Evolutionary conservation across 2,888 invertebrate species (phyloP).

Genomic region (Neoscelio sp.): DNA sequence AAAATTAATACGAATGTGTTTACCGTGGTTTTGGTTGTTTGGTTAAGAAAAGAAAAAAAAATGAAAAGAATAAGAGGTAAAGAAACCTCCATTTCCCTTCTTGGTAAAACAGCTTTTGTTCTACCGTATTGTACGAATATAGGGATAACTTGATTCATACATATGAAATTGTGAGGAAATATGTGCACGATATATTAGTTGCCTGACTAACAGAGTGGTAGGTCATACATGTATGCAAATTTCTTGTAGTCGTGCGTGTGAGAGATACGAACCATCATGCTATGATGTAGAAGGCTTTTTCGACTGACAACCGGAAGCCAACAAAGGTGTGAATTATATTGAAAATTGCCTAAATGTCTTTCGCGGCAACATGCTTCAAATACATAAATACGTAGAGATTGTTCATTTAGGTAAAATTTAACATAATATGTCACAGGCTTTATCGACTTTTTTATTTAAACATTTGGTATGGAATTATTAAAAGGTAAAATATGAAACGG

Average conservation of each 20-base stretch:
- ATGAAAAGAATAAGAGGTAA: constrained; percentile 42
- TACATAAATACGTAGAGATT: neutral
- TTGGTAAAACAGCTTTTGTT: constrained; percentile 49
- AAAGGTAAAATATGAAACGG: constrained; percentile 1
- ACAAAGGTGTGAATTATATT: constrained; percentile 61
- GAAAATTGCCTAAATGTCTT: constrained; percentile 33
- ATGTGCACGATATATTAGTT: constrained; percentile 37
- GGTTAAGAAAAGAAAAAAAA: constrained; percentile 21
- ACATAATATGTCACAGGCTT: too few relatives aligned
- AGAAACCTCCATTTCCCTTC: constrained; percentile 69
- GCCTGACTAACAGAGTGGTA: constrained; percentile 26
- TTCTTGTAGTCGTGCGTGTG: constrained; percentile 26
- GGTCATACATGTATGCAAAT: constrained; percentile 54
- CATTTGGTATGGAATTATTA: too few relatives aligned
- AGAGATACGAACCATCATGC: constrained; percentile 35
- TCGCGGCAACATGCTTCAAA: constrained; percentile 12
- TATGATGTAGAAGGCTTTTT: constrained; percentile 22
- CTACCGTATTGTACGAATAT: constrained; percentile 39
- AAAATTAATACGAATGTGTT: constrained; percentile 32
- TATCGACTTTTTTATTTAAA: too few relatives aligned
- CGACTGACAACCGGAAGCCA: constrained; percentile 51
- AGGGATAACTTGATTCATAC: constrained; percentile 51
- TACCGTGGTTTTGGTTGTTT: constrained; percentile 27
- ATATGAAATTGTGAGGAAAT: constrained; percentile 49
- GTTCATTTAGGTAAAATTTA: neutral